These are phyloP conservation scores for Eclectus roratus DNA, from an alignment of 2,113 vertebrate species.

Conservation along the genomic window DNA sequence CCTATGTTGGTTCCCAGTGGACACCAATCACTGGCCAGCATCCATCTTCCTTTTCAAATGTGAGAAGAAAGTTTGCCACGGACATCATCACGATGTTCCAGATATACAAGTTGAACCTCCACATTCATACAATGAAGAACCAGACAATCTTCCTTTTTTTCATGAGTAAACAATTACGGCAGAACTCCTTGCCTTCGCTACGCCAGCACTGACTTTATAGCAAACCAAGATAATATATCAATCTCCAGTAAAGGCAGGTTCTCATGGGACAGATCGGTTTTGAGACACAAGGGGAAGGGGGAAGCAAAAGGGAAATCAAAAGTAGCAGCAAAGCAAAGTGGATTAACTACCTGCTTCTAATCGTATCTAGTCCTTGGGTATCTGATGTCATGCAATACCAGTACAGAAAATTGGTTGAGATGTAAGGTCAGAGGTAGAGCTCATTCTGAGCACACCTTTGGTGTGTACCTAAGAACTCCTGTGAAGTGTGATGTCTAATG, in stretches of 20 bases:
- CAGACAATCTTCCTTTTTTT: background rate
- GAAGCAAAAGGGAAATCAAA: conserved; percentile 19
- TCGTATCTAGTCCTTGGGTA: background rate
- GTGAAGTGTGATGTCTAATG: background rate
- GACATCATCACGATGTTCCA: background rate
- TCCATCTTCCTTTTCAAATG: background rate
- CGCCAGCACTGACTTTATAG: background rate
- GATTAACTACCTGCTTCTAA: background rate
- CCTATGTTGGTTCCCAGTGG: background rate
- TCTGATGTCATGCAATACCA: background rate
- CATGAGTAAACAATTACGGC: background rate
- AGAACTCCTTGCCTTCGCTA: background rate
- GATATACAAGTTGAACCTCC: background rate
- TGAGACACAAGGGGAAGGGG: background rate
- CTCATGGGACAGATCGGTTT: background rate
- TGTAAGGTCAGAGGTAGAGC: background rate
- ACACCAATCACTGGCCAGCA: background rate
- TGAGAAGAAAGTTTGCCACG: background rate
- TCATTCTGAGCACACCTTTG: background rate
- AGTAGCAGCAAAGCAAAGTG: background rate
- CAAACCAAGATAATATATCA: conserved; percentile 6
- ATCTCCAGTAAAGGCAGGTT: background rate
- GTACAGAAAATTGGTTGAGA: background rate
- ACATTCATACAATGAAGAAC: background rate
- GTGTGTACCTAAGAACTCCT: background rate